These are phyloP conservation scores for Megalopta genalis DNA, from an alignment of 1,140 invertebrate genomes.

Conservation along the genomic window DNA sequence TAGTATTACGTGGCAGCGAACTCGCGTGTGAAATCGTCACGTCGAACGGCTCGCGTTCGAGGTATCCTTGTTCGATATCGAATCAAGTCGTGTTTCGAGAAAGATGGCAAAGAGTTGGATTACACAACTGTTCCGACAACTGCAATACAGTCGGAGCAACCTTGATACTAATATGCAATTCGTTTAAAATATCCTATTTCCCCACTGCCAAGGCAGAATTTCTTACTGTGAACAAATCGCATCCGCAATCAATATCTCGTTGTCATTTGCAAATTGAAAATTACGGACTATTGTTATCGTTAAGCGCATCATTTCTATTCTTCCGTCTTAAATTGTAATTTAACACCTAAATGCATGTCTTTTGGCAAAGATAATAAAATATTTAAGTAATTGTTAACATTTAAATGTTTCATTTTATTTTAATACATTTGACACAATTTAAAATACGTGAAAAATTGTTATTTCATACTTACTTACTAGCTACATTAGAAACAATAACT, in stretches of 20 bases:
- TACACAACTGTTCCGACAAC: conserved; percentile 22
- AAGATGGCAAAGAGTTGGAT: conserved; percentile 11
- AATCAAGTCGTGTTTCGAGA: conserved; percentile 7
- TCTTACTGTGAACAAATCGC: no score
- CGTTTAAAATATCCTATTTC: conserved; percentile 38
- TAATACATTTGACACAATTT: no score
- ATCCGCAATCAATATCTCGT: neutral
- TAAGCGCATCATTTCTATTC: no score
- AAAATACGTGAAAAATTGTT: no score
- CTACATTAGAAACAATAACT: no score
- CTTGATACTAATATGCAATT: conserved; percentile 45
- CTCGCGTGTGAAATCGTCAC: conserved; percentile 18
- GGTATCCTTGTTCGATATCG: conserved; percentile 18
- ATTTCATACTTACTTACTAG: no score
- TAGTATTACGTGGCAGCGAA: conserved; percentile 39
- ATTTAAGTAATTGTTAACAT: no score
- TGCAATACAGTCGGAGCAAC: neutral
- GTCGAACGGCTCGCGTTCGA: neutral
- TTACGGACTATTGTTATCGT: no score
- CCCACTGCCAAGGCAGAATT: neutral
- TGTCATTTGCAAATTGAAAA: neutral
- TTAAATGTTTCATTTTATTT: no score
- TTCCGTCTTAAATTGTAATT: no score
- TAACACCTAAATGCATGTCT: no score
- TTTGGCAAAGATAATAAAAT: no score